A percentile compares a stretch with the other conserved stretches of the same genome.
phyloP scores from a whole-genome alignment of 30 jellyfish, hydroid and myxozoan genomes.

The Phacellophora camtschatica region DNA sequence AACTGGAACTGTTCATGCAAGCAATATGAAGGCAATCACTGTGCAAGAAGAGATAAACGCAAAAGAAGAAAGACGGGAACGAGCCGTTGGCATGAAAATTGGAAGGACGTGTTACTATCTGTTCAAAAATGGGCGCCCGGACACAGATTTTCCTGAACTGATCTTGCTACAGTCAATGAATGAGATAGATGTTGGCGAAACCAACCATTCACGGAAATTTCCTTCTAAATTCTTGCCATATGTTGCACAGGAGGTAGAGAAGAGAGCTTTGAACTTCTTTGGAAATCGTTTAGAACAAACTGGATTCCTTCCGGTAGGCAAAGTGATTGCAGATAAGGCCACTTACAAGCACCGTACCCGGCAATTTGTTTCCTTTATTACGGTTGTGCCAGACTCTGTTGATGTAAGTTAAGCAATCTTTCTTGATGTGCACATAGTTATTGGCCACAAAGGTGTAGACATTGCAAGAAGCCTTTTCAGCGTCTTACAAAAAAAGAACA shows the following conservation, averaged over 20 bases:
- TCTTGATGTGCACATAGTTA: not conserved
- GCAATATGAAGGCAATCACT: too few relatives aligned
- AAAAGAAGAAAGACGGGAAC: too few relatives aligned
- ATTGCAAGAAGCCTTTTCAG: not conserved
- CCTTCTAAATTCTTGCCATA: not conserved
- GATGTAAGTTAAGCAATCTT: not conserved
- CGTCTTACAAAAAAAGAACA: not conserved
- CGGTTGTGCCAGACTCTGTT: not conserved
- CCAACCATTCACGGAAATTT: slow-evolving; percentile 5
- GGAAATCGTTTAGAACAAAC: not conserved
- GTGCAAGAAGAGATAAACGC: too few relatives aligned
- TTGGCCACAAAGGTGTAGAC: not conserved
- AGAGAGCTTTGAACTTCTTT: not conserved
- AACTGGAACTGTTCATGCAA: too few relatives aligned
- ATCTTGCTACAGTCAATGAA: too few relatives aligned
- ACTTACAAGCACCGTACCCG: slow-evolving; percentile 16
- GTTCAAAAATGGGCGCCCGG: too few relatives aligned
- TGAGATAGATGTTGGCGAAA: slow-evolving; percentile 19
- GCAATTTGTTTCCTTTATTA: slow-evolving; percentile 12
- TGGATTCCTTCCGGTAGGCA: slow-evolving; percentile 6
- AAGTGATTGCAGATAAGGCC: slow-evolving; percentile 36
- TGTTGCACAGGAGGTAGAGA: slow-evolving; percentile 11
- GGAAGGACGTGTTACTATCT: too few relatives aligned
- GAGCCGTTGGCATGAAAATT: too few relatives aligned
- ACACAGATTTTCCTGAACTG: too few relatives aligned